Base-by-base conservation (phyloP, 2,888 invertebrate species). In the Drosophila neonasuta region DNA sequence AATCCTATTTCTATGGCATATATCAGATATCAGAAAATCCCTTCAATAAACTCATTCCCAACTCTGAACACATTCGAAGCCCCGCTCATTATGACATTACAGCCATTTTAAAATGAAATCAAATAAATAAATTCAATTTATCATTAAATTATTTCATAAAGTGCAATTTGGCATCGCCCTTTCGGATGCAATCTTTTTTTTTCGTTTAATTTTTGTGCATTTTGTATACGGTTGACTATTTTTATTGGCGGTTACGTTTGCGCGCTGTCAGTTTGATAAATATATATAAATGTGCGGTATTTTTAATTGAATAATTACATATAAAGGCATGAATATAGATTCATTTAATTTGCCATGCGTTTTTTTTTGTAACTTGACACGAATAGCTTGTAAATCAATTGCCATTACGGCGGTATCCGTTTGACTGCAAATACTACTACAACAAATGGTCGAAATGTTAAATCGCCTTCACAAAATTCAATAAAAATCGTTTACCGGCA, bases 221-320 rank as follows among this genome's bases (percentile, higher is more conserved):
- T 67, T 67, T 68, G 42, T 50, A 46, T 66, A 66, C 51, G 68
- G 51, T 63, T 69, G 68, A 74, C 54, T 77, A 60, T 77, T 86
- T 81, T 80, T 78, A 76, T 80, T 83, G 76, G 76, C 63, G 84
- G 71, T 80, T 80, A 67, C 73, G 73, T 83, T 86, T 80, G 64
- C 24, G 20, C 52, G 58, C 68, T 72, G 61, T 66, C 67, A 68
- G 45, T 70, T 62, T 68, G 34, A 45, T 30, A 52, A 42, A 29
- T 49, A 49, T 49, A 60, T 45, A 58, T 24, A 45, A 55, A 58
- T 74, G 57, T 70, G 81, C 45, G 86, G 84, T 74, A 69, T 54
- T 67, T 86, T 80, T 80, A 82, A 82, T 82, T 86, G 79, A 83
- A 82, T 80, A 80, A 82, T 80, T 85, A 66, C 46, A 64, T 17